Evolutionary conservation across 2,113 vertebrate genomes (phyloP), one percentile per base, ranked within the genome.

Genomic region (Nannospalax galili): DNA sequence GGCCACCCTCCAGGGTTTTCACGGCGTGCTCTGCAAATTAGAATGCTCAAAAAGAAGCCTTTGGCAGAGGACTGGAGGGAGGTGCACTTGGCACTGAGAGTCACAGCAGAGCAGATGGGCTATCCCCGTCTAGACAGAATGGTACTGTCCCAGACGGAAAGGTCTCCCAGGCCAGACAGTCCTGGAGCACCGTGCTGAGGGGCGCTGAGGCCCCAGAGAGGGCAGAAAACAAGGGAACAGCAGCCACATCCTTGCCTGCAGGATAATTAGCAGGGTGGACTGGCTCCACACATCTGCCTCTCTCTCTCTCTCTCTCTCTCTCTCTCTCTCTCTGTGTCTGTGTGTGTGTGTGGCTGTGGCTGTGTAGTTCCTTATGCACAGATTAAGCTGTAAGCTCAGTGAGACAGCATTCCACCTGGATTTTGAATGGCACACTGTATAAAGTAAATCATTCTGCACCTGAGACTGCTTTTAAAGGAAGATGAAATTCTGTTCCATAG

Each of bases 51-150:
- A 90, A 37, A 97, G n/a, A 80, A 95, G 93, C 67, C 32, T 32
- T 16, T 84, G 81, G 81, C 81, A 35, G 3, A 86, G 65, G 45
- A 35, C 35, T 96, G 64, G 42, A 72, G 70, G 20, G 96, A 89
- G 72, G 30, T 91, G 52, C 91, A 80, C 35, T 7, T 52, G 85
- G 58, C 26, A 14, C 92, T 8, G 94, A 93, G 96, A 97, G 97
- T 37, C 89, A 65, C 30, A 24, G 69, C 35, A 90, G 94, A 97
- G 69, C 1, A 4, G 37, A 58, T 35, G 2, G 67, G 87, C 94
- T 97, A 98, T 98, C 98, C 98, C 98, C 98, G 98, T 98, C 98
- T 98, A 97, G 96, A 84, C 3, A 5, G 94, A 98, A 98, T 98
- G 98, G 98, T 98, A 98, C 96, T 97, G 97, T 96, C 98, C 98